Percentiles rank a stretch among this genome's conserved stretches.
phyloP scores from a whole-genome alignment of 2,888 invertebrate genomes.

The Dusona sp. region DNA sequence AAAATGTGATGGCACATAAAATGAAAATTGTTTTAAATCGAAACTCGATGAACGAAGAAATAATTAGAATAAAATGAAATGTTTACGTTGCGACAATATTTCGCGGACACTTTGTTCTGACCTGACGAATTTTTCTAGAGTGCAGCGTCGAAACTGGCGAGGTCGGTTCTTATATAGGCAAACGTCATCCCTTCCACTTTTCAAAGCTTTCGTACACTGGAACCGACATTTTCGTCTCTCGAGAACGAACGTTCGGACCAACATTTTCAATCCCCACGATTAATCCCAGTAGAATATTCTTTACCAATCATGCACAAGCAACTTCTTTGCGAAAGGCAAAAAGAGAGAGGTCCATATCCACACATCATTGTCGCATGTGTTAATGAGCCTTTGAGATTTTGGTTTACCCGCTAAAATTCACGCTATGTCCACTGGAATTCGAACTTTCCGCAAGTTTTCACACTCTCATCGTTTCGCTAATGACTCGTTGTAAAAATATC shows the following conservation, averaged over 20 bases:
- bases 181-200: conserved; percentile 61
- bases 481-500: background rate
- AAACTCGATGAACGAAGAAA: background rate
- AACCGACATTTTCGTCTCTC: background rate
- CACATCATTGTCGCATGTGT: background rate
- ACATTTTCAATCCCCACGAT: background rate
- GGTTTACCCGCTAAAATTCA: background rate
- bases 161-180: conserved; percentile 74
- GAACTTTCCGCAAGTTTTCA: background rate
- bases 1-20: too few species aligned
- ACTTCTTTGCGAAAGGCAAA: background rate
- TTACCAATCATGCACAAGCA: background rate
- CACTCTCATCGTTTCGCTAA: conserved; percentile 5
- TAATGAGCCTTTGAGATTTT: conserved; percentile 8
- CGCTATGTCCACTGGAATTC: background rate
- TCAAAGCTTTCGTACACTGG: background rate
- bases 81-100: background rate
- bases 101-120: conserved; percentile 52
- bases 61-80: background rate
- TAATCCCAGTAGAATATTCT: conserved; percentile 3
- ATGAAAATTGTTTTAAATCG: background rate
- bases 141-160: conserved; percentile 72
- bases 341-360: conserved; percentile 2
- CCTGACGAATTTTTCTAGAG: conserved; percentile 64
- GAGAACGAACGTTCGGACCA: background rate